Evolutionary conservation across 2,888 invertebrate genomes (phyloP).

Genomic region (Phyllotreta striolata): DNA sequence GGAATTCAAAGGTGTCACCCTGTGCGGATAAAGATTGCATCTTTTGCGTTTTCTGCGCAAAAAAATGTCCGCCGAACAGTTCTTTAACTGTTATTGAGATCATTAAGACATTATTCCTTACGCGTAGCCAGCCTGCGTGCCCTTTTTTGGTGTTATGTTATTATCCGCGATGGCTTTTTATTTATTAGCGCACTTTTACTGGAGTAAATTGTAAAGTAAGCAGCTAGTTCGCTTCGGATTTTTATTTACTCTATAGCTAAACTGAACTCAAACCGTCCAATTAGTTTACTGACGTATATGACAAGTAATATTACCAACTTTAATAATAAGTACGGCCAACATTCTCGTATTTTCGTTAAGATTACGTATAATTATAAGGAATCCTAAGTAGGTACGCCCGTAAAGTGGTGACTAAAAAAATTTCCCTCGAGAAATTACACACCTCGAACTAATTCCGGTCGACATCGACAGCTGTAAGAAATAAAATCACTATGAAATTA

Average conservation of each 20-base stretch:
- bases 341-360: no score
- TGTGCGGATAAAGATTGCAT: constrained; percentile 23
- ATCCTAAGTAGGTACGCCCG: no score
- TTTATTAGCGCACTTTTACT: constrained; percentile 30
- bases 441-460: no score
- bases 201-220: constrained; percentile 20
- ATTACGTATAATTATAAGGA: no score
- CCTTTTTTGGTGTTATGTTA: constrained; percentile 40
- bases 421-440: no score
- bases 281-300: not conserved
- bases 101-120: constrained; percentile 48
- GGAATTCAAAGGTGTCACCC: constrained; percentile 6
- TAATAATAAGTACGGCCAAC: not conserved
- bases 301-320: constrained; percentile 3
- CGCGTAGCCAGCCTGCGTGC: constrained; percentile 37
- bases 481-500: constrained; percentile 28
- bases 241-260: not conserved
- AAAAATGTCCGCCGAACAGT: constrained; percentile 22
- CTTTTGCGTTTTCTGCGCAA: constrained; percentile 32
- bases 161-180: constrained; percentile 39
- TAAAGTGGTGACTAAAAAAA: no score
- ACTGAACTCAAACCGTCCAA: no score
- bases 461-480: constrained; percentile 25
- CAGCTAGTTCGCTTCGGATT: constrained; percentile 6
- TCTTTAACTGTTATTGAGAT: constrained; percentile 45